Base-by-base conservation (phyloP, 2,797 vertebrate genomes). In the Buphagus erythrorhynchus region DNA sequence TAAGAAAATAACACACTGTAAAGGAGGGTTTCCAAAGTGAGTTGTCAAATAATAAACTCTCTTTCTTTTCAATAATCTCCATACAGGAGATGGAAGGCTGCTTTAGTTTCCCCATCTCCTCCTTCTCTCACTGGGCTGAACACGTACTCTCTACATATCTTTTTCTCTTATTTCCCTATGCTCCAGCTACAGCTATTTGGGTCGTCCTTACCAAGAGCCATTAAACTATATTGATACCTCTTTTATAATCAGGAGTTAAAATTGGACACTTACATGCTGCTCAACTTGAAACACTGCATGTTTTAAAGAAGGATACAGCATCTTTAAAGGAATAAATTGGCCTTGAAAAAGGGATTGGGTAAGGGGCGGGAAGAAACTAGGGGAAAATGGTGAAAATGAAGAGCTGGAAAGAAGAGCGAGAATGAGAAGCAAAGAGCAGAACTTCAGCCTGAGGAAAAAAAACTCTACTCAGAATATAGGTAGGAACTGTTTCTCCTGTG, bases 371-470 rank as follows among this genome's bases (percentile, higher is more conserved):
- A 38, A 73, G 55, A 75, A 72, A 9, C 6, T 33, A 21, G 5
- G 43, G 43, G 12, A 38, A 75, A 31, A 22, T 15, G 2, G 2
- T 68, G 29, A 58, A 35, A 57, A 79, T 48, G 15, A 65, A 42
- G 0, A 10, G 13, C 5, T 3, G 8, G 3, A 9, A 21, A 5
- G 21, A 45, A 20, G 9, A 62, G 11, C 46, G 9, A 18, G 16
- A 80, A 45, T 33, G 20, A 43, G 21, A 71, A 17, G 10, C 12
- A 66, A 16, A 57, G 4, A 74, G 25, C 9, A 82, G 9, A 42
- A 29, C 13, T 78, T 74, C 31, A 43, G 10, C 16, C 19, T 74
- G 43, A 78, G 43, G 75, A 82, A 86, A 40, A 65, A 84, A 68
- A 16, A 3, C 0, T 5, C 16, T 24, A 7, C 7, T 15, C 57